Base-by-base conservation (phyloP, 2,888 invertebrate genomes). In the Drosophila phalerata region DNA sequence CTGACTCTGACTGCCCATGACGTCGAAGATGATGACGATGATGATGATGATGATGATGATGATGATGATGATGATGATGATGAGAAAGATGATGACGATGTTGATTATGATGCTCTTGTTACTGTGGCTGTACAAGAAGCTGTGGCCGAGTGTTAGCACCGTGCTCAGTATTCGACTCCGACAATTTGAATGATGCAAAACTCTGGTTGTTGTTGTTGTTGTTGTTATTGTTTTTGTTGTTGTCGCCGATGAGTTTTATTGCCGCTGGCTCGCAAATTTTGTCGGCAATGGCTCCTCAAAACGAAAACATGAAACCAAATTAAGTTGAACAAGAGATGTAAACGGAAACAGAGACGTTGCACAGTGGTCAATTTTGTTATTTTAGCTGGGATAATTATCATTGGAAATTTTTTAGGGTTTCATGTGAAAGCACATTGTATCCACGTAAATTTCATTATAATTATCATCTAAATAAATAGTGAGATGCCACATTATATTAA, bases 281-380 rank as follows among this genome's bases (percentile, higher is more conserved):
- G 62, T 53, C 69, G 73, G 81, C 83, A 74, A 73, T 68, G 81
- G 83, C 69, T 73, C 40, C 71, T 73, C 71, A 67, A 77, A 82
- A 83, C 79, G 73, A 85, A 83, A 79, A 83, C 81, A 85, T 85
- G 83, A 79, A 83, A 88, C 78, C 81, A 73, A 81, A 85, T 88
- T 88, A 81, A 83, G 74, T 70, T 61, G 77, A 82, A 77, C 77
- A 72, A 62, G 70, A 77, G 69, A 65, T 47, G 60, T 47, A 52
- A 62, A 40, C 51, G 51, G 51, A 30, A 43, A 22, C 11, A 30
- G 15, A 37, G 52, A 28, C 25, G 30, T n/a, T n/a, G 37, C 37
- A 37, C 37, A n/a, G 37, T 37, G 37, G 37, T 37, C 2, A n/a
- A 3, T n/a, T 37, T 8, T 5, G 37, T 6, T 6, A 37, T 37